Evolutionary conservation across 2,888 invertebrate species (phyloP).

Genomic region (Serrognathus titanus): DNA sequence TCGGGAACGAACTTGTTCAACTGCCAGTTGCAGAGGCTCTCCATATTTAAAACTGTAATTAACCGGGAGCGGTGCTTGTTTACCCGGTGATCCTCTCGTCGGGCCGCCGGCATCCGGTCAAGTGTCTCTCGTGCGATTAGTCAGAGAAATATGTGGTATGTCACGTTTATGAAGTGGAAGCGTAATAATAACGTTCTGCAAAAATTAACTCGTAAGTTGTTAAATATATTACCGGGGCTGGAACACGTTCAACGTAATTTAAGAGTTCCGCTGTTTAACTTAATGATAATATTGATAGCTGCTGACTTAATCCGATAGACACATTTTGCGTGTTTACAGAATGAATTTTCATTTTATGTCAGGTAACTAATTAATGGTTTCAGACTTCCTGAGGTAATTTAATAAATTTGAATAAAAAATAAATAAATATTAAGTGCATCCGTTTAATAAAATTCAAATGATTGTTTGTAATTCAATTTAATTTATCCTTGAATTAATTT

Average conservation of each 20-base stretch:
- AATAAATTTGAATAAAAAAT: too few species aligned
- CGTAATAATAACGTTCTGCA: background rate
- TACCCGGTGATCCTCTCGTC: conserved; percentile 23
- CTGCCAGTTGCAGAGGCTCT: conserved; percentile 39
- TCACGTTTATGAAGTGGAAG: conserved; percentile 1
- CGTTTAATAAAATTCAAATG: too few species aligned
- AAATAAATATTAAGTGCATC: too few species aligned
- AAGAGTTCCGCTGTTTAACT: too few species aligned
- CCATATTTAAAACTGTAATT: conserved; percentile 44
- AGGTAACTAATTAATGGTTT: too few species aligned
- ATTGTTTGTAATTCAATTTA: too few species aligned
- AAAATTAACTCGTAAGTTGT: background rate
- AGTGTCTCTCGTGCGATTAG: conserved; percentile 23
- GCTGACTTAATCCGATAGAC: too few species aligned
- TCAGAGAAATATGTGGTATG: conserved; percentile 19
- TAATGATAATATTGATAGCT: too few species aligned
- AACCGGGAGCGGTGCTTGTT: conserved; percentile 36
- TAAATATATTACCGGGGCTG: background rate
- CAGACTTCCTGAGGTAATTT: too few species aligned
- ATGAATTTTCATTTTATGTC: too few species aligned
- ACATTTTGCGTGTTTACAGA: too few species aligned
- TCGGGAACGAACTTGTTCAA: conserved; percentile 39
- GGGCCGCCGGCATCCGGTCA: conserved; percentile 25
- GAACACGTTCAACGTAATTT: background rate
- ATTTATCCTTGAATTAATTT: too few species aligned